Conservation (phyloP, 2,888 invertebrate genomes). For the Ernsta delagoae region DNA sequence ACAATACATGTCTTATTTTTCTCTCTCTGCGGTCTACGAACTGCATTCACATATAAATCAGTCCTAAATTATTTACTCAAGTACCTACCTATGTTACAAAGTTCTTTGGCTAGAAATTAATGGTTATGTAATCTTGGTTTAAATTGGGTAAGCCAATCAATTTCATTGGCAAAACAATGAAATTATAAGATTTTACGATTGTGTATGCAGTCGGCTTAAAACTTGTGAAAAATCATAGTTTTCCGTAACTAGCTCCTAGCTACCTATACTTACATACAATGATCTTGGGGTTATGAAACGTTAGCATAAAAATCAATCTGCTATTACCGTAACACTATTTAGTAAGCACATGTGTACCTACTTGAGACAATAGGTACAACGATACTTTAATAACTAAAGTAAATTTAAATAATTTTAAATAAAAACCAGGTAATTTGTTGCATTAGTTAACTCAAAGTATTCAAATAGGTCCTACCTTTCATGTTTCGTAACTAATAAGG, state of each 20-base stretch:
- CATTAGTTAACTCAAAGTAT: too few species aligned
- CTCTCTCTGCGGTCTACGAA: not conserved
- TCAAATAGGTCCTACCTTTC: too few species aligned
- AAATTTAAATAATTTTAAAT: too few species aligned
- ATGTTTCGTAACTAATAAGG: too few species aligned
- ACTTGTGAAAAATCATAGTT: not conserved
- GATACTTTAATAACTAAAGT: too few species aligned
- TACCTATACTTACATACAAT: too few species aligned
- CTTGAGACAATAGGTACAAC: too few species aligned
- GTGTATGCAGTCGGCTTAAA: not conserved
- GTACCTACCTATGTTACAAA: not conserved
- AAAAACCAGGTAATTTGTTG: too few species aligned
- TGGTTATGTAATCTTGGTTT: not conserved
- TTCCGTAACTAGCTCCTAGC: not conserved
- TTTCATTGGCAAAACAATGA: not conserved
- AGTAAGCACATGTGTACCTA: too few species aligned
- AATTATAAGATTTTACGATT: not conserved
- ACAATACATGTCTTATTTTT: not conserved
- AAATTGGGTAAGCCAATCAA: not conserved
- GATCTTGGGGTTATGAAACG: too few species aligned
- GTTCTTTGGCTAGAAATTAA: slow-evolving; percentile 8
- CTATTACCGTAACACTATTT: too few species aligned
- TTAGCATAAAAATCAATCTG: too few species aligned
- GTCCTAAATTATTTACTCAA: not conserved
- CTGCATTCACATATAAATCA: not conserved